Percentiles rank a stretch among this genome's conserved stretches.
phyloP scores from a whole-genome alignment of 2,113 vertebrate species.

The Lates calcarifer region DNA sequence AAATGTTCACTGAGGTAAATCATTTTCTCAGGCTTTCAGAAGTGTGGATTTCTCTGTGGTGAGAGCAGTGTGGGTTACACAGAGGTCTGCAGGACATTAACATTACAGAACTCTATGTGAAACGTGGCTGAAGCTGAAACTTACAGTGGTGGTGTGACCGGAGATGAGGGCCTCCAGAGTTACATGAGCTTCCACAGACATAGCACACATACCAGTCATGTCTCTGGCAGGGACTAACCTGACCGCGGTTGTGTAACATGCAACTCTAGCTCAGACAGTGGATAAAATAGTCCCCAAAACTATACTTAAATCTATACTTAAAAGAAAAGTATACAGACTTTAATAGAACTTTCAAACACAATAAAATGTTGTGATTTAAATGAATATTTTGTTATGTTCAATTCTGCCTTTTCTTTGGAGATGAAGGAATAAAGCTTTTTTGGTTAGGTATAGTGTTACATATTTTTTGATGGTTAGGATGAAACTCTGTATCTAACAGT shows the following conservation, averaged over 20 bases:
- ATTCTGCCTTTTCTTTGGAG: background rate
- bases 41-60: background rate
- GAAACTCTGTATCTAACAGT: background rate
- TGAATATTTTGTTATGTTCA: background rate
- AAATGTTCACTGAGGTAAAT: background rate
- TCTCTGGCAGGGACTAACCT: slow-evolving; percentile 53
- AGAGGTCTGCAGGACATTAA: background rate
- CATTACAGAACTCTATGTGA: background rate
- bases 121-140: slow-evolving; percentile 2
- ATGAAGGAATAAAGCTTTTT: slow-evolving; percentile 4
- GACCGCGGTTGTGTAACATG: slow-evolving; percentile 62
- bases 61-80: slow-evolving; percentile 11
- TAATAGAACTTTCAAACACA: background rate
- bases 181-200: slow-evolving; percentile 52
- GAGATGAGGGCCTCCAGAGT: slow-evolving; percentile 21
- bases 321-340: background rate
- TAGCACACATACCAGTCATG: slow-evolving; percentile 68
- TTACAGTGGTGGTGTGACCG: background rate
- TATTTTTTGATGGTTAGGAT: slow-evolving; percentile 5
- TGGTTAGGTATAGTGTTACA: slow-evolving; percentile 24
- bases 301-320: slow-evolving; percentile 3
- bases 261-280: slow-evolving; percentile 25
- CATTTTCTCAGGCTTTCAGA: slow-evolving; percentile 17
- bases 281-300: slow-evolving; percentile 28
- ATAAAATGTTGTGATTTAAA: background rate